A percentile compares a stretch with the other conserved stretches of the same genome.
phyloP scores from a whole-genome alignment of 2,888 invertebrate genomes.

The Tetheella fluctuosa region DNA sequence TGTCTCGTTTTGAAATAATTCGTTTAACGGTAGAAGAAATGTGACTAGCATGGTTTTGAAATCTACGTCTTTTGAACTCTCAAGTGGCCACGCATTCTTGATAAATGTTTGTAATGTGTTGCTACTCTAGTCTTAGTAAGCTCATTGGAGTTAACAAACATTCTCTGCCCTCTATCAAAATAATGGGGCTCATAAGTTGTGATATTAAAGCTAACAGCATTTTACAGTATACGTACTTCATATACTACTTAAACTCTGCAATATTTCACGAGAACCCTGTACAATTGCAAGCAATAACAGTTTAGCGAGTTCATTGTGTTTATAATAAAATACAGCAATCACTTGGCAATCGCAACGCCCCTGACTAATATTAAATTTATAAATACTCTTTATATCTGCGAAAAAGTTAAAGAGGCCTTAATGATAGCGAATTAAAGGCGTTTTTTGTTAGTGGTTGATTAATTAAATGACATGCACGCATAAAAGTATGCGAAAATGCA shows the following conservation, averaged over 20 bases:
- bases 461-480: too few species aligned
- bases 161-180: neutral
- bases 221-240: neutral
- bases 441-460: too few species aligned
- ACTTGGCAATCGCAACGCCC: slow-evolving; percentile 32
- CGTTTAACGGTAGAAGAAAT: too few species aligned
- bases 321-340: slow-evolving; percentile 27
- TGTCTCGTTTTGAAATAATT: too few species aligned
- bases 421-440: neutral
- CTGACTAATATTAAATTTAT: slow-evolving; percentile 48
- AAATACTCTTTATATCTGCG: slow-evolving; percentile 43
- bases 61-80: too few species aligned
- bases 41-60: too few species aligned
- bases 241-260: neutral
- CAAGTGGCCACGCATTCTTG: too few species aligned
- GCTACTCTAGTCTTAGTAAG: too few species aligned
- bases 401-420: slow-evolving; percentile 44
- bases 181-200: neutral
- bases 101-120: too few species aligned
- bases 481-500: too few species aligned
- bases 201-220: neutral
- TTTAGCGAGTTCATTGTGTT: slow-evolving; percentile 13
- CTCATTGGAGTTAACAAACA: too few species aligned
- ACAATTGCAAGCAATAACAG: neutral
- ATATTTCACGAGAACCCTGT: neutral